These are phyloP conservation scores for Apus apus DNA, from an alignment of 2,113 vertebrate genomes.

Conservation along the genomic window DNA sequence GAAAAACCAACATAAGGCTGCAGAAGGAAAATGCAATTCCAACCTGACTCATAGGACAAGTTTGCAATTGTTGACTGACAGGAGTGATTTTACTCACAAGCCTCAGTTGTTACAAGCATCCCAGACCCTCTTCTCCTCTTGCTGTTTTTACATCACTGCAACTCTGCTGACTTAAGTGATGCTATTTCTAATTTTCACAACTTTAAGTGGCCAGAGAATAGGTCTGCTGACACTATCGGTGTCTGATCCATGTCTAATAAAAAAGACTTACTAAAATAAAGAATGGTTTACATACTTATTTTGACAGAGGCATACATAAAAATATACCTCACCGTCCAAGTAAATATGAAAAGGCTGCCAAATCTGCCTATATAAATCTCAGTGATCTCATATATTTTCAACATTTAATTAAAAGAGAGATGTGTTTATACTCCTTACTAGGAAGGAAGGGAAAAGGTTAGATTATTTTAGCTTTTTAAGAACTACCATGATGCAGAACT, in stretches of 20 bases:
- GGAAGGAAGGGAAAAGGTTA: background rate
- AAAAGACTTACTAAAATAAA: background rate
- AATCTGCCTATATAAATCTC: background rate
- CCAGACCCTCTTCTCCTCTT: background rate
- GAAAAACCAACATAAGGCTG: background rate
- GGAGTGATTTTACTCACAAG: background rate
- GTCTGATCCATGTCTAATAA: background rate
- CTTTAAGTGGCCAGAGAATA: background rate
- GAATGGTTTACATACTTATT: background rate
- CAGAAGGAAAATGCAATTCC: background rate
- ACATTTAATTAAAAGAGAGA: background rate
- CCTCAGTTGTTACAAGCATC: background rate
- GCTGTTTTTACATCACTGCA: background rate
- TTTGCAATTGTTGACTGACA: background rate
- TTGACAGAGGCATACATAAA: background rate
- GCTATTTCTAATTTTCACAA: background rate
- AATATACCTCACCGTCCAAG: background rate
- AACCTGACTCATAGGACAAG: background rate
- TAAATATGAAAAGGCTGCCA: conserved; percentile 22
- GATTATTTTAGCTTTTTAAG: background rate
- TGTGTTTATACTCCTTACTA: background rate
- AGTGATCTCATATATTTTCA: conserved; percentile 20
- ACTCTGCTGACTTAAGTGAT: background rate
- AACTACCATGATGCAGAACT: background rate
- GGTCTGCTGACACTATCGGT: background rate